Evolutionary conservation across 1,140 invertebrate genomes (phyloP), one percentile per base, ranked within the genome.

Genomic region (Nomia melanderi): DNA sequence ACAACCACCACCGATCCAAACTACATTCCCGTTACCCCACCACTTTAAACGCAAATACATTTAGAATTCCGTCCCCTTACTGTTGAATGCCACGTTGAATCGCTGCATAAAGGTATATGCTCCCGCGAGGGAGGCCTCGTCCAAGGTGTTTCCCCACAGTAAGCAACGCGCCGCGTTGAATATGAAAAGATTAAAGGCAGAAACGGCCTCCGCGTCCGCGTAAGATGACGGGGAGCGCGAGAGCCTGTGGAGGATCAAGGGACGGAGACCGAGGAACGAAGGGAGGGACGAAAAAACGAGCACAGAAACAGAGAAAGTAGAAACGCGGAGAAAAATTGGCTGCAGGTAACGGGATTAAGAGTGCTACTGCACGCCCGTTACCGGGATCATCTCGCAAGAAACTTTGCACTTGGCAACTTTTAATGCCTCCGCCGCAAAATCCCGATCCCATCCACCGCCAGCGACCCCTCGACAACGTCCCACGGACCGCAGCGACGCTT

Each of bases 401-500:
- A 90, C 90, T 91, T 91, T 90, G 89, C 89, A 91, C 90, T 91
- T 88, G 90, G 87, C 86, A 91, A 91, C 86, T 91, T 90, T 90
- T 90, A 91, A 91, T 89, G 89, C 88, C 74, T 12, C 72, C 84
- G 83, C 86, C 84, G 74, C 87, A 87, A 87, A 90, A 90, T 90
- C 81, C 87, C 83, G 41, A 86, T 86, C 59, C 50, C 39, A 41
- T 25, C 39, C 63, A 70, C 56, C 59, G 44, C 54, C 69, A 5
- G 20, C 17, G 20, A 6, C 47, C 47, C 20, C 69, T 60, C 31
- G 14, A 2, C 8, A 23, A 23, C n/a, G 62, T 20, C n/a, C 6
- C 14, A 17, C 17, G 6, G n/a, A n/a, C 12, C 9, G 12, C 17
- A n/a, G 33, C 47, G 3, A 36, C 33, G 8, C 33, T 8, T 36